Conservation (phyloP, 1,140 invertebrate genomes). For the Trichogramma pretiosum region DNA sequence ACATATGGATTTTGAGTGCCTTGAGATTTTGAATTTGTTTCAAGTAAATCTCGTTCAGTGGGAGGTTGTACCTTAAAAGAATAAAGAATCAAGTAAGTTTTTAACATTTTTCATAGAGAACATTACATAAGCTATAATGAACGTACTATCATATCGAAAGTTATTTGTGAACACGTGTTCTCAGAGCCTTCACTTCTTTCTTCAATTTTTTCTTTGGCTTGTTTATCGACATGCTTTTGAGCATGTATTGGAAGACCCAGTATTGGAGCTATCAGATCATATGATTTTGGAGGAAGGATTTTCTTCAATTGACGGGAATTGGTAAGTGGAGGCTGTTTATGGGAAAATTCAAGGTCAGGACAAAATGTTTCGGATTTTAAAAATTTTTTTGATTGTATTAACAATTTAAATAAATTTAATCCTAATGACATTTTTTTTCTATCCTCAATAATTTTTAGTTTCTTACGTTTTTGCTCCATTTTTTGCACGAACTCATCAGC, state of each 20-base stretch:
- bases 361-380: conserved; percentile 22
- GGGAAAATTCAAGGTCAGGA: conserved; percentile 26
- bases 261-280: conserved; percentile 29
- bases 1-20: conserved; percentile 36
- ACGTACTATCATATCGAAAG: conserved; percentile 22
- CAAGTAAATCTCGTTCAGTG: conserved; percentile 16
- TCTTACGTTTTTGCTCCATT: conserved; percentile 10
- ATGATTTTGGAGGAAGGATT: conserved; percentile 27
- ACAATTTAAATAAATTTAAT: conserved; percentile 28
- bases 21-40: conserved; percentile 8
- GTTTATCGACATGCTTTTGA: background rate
- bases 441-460: conserved; percentile 2
- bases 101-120: background rate
- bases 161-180: background rate
- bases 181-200: background rate
- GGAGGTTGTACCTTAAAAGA: conserved; percentile 30
- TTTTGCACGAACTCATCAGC: conserved; percentile 24
- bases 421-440: conserved; percentile 17
- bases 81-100: conserved; percentile 1
- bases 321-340: conserved; percentile 24
- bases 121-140: background rate
- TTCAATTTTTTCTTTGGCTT: too few relatives aligned
- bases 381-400: conserved; percentile 32
- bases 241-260: conserved; percentile 25
- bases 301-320: conserved; percentile 27